Base-by-base conservation (phyloP, 2,888 invertebrate genomes). In the Drosophila putrida region DNA sequence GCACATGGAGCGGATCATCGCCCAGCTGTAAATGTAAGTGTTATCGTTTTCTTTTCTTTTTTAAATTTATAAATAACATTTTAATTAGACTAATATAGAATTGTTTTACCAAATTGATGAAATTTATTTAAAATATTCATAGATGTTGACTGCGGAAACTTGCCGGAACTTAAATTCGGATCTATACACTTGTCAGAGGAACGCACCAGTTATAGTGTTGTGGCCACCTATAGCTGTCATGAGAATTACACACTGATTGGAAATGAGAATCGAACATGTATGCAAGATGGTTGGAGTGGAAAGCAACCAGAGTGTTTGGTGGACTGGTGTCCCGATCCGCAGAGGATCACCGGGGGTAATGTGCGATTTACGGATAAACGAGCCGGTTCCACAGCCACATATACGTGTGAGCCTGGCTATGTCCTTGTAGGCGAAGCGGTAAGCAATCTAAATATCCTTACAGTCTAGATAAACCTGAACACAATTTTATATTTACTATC, bases 281-380 rank as follows among this genome's bases (percentile, higher is more conserved):
- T 94, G 0, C 95, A 96, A 64, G 94, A 94, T 39, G 97, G 96
- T 0, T 97, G 97, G 97, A 95, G 95, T 46, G 96, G 96, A 0
- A 95, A 95, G 60, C 94, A 95, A 6, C 97, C 97, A 0, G 95
- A 95, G 83, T 98, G 97, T 91, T 93, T 97, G 50, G 96, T 96
- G 90, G 95, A 97, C 92, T 96, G 97, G 97, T 98, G 98, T 90
- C 96, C 97, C 0, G 96, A 96, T 72, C 97, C 97, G 0, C 96
- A 96, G 0, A 93, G 94, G 35, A 95, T 97, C 2, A 93, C 95
- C 6, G 97, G 97, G 0, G 97, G 97, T 1, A 93, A 95, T 0
- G 96, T 97, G 0, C 92, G 93, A 0, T 94, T 95, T 6, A 94
- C 94, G 0, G 97, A 97, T 2, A 95, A 95, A 78, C 94, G 96